Base-by-base conservation (phyloP, 2,797 vertebrate genomes). In the Oreochromis mossambicus region DNA sequence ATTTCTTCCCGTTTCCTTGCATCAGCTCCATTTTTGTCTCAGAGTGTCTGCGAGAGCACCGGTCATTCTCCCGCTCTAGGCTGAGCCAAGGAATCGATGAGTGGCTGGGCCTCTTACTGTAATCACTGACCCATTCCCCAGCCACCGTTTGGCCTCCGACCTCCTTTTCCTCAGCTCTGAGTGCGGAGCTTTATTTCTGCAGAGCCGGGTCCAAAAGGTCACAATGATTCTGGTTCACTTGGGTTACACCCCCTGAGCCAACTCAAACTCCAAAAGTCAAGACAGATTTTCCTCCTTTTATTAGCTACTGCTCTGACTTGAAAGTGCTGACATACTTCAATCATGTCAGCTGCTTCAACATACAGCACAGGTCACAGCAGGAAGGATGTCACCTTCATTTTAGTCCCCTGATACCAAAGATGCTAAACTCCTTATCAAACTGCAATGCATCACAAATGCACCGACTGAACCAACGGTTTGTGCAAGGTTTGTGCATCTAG, bases 61-160 rank as follows among this genome's bases (percentile, higher is more conserved):
- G 84, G 84, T 92, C 63, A 8, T 78, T 91, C 88, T 43, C 83
- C 83, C 36, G 15, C 88, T 84, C 66, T 9, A 50, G 83, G 75
- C 92, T 66, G 80, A 93, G 94, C 85, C 54, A 24, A 63, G 78
- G 86, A 94, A 97, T 97, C 95, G 92, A 97, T 96, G 93, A 94
- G 92, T 76, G 80, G 84, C 92, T 79, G 78, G 86, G 90, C 92
- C 94, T 93, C 92, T 95, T 95, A 95, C 95, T 94, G 94, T 96
- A 97, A 96, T 95, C 95, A 95, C 94, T 96, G 95, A 96, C 95
- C 95, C 93, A 56, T 94, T 96, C 95, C 95, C 95, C 83, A 87
- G 90, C 87, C 93, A 93, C 94, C 88, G 50, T 94, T 96, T 95
- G 95, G 91, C 93, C 95, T 92, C 83, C 94, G 94, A 96, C 94